Evolutionary conservation across 2,113 vertebrate genomes (phyloP), one percentile per base, ranked within the genome.

Genomic region (Xiphias gladius): DNA sequence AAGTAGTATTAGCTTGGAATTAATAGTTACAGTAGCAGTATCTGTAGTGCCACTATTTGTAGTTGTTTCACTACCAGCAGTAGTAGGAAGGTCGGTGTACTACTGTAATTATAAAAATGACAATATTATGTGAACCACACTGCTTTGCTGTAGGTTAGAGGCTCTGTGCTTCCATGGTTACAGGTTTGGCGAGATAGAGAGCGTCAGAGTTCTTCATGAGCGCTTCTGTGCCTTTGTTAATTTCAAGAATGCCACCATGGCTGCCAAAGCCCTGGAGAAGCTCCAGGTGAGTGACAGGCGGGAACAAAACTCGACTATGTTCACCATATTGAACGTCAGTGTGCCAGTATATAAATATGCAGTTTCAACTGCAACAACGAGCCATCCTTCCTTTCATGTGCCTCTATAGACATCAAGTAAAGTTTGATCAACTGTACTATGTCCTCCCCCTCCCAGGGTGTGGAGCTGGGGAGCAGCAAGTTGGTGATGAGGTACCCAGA

Each of bases 401-500:
- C 10, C 4, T 35, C 2, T 35, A 35, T 35, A 35, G 35, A 35
- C 19, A 13, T 5, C 9, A 20, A 30, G n/a, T 37, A 0, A 10
- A 48, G 20, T n/a, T 41, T 54, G 24, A 26, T 5, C 16, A 70
- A 13, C 16, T 61, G 48, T 48, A 13, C 20, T 61, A 39, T 46
- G 24, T 30, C 19, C 57, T 87, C 0, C 62, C 32, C 62, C 32
- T 35, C 24, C 13, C 85, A 96, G 94, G 93, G 94, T 16, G 88
- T 87, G 86, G 90, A 93, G 72, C 85, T 96, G 19, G 88, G 93
- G 46, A 85, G 93, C 83, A 93, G 90, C 55, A 93, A 82, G 57
- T 91, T 95, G 86, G 89, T 95, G 71, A 90, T 95, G 75, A 88
- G 94, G 66, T 96, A 95, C 79, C 94, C 95, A 28, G 94, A 95